Base-by-base conservation (phyloP, 1,140 invertebrate genomes). In the Conus ventricosus region DNA sequence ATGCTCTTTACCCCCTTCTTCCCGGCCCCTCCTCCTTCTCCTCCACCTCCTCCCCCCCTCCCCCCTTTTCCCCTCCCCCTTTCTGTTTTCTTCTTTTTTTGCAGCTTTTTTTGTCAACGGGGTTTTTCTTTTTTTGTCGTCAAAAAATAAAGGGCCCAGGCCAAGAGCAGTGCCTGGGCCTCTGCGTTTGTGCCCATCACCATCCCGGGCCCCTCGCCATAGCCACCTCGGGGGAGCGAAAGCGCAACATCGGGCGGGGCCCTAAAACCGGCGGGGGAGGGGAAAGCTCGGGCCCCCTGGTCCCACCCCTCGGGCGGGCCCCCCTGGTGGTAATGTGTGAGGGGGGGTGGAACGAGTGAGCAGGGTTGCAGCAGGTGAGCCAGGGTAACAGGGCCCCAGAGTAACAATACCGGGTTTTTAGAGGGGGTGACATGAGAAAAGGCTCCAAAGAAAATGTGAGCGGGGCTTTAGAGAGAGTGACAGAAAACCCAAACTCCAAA, bases 71-170 rank as follows among this genome's bases (percentile, higher is more conserved):
- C 97, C 96, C 87, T 95, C 95, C 93, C 97, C 96, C 94, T 97
- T 97, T 92, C 96, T 95, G 88, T 97, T 96, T 87, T 95, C 95
- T 67, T 97, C 96, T 6, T 91, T 97, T 97, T 94, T 96, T 97
- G 85, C 60, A 0, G 10, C 57, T 63, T 1, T 20, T 20, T 63
- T 63, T 4, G 60, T 63, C 60, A 39, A 39, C 39, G 3, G 39
- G 39, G 39, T 39, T 39, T 39, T 39, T 0, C 3, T 39, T 39
- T 3, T 3, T 39, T 3, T 39, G 39, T 39, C 57, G 5, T 25
- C 85, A 87, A 71, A 75, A 78, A 78, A 87, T 87, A 5, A 5
- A 80, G 75, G n/a, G 85, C 85, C 20, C 85, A 87, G 53, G 17
- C 85, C 75, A 87, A 78, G 85, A 87, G 85, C 71, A 87, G 85